A percentile compares a stretch with the other conserved stretches of the same genome.
These are phyloP conservation scores for Polymixis flavicincta DNA, from an alignment of 2,888 invertebrate genomes.

Conservation along the genomic window DNA sequence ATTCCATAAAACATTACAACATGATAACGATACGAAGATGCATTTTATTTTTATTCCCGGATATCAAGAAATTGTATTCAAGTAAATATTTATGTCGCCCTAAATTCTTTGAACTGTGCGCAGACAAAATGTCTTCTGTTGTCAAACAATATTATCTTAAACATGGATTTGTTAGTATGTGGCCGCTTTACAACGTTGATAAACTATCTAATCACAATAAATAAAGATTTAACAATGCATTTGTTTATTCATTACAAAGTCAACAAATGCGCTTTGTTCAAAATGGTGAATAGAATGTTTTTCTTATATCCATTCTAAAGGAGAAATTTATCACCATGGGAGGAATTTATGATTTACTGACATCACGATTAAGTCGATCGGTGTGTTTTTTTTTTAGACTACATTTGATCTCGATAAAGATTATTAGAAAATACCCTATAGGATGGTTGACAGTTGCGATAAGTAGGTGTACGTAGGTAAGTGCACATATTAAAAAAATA, in stretches of 20 bases:
- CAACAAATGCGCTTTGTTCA: conserved; percentile 23
- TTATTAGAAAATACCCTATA: not conserved
- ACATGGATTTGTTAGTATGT: conserved; percentile 56
- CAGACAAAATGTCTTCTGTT: conserved; percentile 41
- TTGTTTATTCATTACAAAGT: conserved; percentile 33
- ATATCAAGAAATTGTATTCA: conserved; percentile 28
- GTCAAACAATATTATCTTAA: conserved; percentile 50
- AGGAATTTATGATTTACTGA: not conserved
- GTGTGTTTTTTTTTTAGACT: not conserved
- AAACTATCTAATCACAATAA: conserved; percentile 43
- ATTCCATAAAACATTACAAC: not conserved
- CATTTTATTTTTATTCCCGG: conserved; percentile 11
- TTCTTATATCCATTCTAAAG: not conserved
- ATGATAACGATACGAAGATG: not conserved
- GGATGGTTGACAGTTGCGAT: not conserved
- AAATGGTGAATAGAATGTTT: conserved; percentile 9
- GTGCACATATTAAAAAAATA: too few relatives aligned
- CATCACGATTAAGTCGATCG: not conserved
- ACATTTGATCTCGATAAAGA: too few relatives aligned
- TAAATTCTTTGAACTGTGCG: conserved; percentile 36
- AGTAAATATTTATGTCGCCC: conserved; percentile 37
- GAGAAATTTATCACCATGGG: not conserved
- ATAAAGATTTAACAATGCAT: conserved; percentile 38
- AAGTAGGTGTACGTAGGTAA: too few relatives aligned
- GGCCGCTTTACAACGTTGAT: conserved; percentile 25